A percentile compares a stretch with the other conserved stretches of the same genome.
Evolutionary conservation across 2,888 invertebrate species (phyloP).

Genomic region (Pardosa pseudoannulata): DNA sequence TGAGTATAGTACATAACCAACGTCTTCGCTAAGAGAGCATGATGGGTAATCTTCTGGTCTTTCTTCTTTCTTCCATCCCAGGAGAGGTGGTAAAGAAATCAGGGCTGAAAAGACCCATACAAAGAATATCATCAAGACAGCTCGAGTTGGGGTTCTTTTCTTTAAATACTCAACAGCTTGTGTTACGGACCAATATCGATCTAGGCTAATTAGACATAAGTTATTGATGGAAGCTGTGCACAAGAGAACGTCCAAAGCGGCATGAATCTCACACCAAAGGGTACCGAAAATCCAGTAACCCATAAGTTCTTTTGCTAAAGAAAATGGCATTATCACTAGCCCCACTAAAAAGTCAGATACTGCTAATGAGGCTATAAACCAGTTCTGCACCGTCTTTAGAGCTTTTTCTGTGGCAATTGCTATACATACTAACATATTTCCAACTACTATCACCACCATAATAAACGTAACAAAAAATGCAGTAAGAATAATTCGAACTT

Average conservation of each 20-base stretch:
- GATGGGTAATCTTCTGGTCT: slow-evolving; percentile 68
- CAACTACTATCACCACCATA: slow-evolving; percentile 96
- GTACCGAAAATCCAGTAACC: slow-evolving; percentile 98
- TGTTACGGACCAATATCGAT: slow-evolving; percentile 98
- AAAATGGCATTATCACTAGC: slow-evolving; percentile 97
- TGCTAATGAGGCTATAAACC: slow-evolving; percentile 97
- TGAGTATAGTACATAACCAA: slow-evolving; percentile 98
- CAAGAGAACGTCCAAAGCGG: slow-evolving; percentile 95
- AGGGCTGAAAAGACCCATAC: slow-evolving; percentile 96
- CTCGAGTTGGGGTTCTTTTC: slow-evolving; percentile 92
- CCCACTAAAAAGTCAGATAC: slow-evolving; percentile 97
- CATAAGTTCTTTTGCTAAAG: slow-evolving; percentile 96
- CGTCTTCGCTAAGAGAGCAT: slow-evolving; percentile 91
- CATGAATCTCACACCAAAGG: slow-evolving; percentile 97
- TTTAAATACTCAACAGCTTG: slow-evolving; percentile 94
- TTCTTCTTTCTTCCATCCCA: slow-evolving; percentile 90
- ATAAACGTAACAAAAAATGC: slow-evolving; percentile 93
- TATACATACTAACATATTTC: slow-evolving; percentile 97
- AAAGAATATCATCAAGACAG: slow-evolving; percentile 94
- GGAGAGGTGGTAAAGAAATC: slow-evolving; percentile 95
- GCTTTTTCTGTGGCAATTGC: slow-evolving; percentile 97
- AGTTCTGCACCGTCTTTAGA: slow-evolving; percentile 96
- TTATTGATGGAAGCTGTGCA: slow-evolving; percentile 98
- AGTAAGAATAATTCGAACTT: slow-evolving; percentile 91
- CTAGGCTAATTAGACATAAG: slow-evolving; percentile 95